Percentiles rank a stretch among this genome's conserved stretches.
Conservation (phyloP, 2,888 invertebrate species). For the Agapostemon virescens region DNA sequence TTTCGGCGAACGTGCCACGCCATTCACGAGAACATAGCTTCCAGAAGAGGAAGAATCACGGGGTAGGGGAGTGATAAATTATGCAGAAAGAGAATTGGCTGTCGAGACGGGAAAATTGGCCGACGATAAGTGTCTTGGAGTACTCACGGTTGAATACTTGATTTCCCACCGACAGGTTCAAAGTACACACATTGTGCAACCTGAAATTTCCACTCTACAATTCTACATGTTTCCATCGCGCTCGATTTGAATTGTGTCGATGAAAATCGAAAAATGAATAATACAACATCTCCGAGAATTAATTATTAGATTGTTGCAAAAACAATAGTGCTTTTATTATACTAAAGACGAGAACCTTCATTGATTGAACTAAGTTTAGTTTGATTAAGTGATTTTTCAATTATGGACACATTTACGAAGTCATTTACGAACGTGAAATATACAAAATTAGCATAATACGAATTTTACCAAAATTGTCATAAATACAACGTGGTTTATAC, state of each 20-base stretch:
- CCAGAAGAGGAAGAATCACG: conserved; percentile 34
- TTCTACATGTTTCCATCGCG: not conserved
- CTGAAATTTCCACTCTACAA: conserved; percentile 22
- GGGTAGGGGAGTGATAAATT: conserved; percentile 50
- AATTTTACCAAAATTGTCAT: too few relatives aligned
- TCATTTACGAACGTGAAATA: too few relatives aligned
- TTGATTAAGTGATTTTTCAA: too few relatives aligned
- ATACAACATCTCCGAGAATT: not conserved
- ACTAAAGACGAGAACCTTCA: too few relatives aligned
- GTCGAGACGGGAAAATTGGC: conserved; percentile 45
- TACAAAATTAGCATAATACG: too few relatives aligned
- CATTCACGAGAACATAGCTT: conserved; percentile 30
- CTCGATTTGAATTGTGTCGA: not conserved
- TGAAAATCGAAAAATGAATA: not conserved
- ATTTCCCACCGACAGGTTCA: not conserved
- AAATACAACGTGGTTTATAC: too few relatives aligned
- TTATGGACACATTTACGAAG: too few relatives aligned
- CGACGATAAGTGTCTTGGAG: conserved; percentile 37
- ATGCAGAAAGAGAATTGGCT: conserved; percentile 58
- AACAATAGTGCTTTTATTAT: not conserved
- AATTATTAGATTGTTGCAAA: not conserved
- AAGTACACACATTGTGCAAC: conserved; percentile 2
- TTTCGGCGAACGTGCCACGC: conserved; percentile 28
- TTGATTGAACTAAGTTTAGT: too few relatives aligned
- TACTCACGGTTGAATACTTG: conserved; percentile 24